Conservation (phyloP, 2,797 vertebrate species). For the Enteromius trimaculatus region DNA sequence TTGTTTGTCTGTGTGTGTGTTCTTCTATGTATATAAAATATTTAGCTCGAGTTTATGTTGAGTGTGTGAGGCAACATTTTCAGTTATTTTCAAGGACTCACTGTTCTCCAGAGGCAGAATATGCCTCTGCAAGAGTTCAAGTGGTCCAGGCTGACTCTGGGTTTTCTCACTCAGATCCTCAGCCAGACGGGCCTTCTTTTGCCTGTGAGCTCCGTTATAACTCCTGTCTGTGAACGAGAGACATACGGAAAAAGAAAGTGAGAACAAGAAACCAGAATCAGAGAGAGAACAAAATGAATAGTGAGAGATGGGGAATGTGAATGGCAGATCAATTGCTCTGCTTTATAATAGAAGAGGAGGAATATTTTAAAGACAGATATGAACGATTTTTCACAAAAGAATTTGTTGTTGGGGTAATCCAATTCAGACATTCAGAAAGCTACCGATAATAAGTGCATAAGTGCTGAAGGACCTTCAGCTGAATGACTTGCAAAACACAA, state of each 20-base stretch:
- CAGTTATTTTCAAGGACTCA: slow-evolving; percentile 49
- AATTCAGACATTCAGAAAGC: slow-evolving; percentile 37
- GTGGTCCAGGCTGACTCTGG: slow-evolving; percentile 81
- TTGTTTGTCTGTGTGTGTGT: background rate
- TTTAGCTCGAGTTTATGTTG: background rate
- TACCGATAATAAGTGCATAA: slow-evolving; percentile 24
- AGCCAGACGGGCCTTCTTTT: slow-evolving; percentile 88
- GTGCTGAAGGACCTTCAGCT: slow-evolving; percentile 37
- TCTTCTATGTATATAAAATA: background rate
- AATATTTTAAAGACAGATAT: slow-evolving; percentile 27
- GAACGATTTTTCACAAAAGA: slow-evolving; percentile 33
- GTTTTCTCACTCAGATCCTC: slow-evolving; percentile 90
- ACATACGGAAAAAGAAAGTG: slow-evolving; percentile 6
- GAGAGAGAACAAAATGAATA: slow-evolving; percentile 9
- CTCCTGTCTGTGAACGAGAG: slow-evolving; percentile 69
- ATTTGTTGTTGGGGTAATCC: slow-evolving; percentile 35
- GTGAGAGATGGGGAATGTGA: slow-evolving; percentile 3
- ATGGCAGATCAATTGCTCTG: slow-evolving; percentile 36
- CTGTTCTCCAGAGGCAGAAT: slow-evolving; percentile 84
- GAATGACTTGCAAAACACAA: slow-evolving; percentile 40
- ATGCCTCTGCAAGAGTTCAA: slow-evolving; percentile 86
- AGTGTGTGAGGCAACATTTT: background rate
- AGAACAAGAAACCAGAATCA: slow-evolving; percentile 2
- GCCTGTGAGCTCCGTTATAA: slow-evolving; percentile 82
- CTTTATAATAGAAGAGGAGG: slow-evolving; percentile 26